Evolutionary conservation across 2,797 vertebrate genomes (phyloP).

Genomic region (Xiphorhynchus erythropygius): DNA sequence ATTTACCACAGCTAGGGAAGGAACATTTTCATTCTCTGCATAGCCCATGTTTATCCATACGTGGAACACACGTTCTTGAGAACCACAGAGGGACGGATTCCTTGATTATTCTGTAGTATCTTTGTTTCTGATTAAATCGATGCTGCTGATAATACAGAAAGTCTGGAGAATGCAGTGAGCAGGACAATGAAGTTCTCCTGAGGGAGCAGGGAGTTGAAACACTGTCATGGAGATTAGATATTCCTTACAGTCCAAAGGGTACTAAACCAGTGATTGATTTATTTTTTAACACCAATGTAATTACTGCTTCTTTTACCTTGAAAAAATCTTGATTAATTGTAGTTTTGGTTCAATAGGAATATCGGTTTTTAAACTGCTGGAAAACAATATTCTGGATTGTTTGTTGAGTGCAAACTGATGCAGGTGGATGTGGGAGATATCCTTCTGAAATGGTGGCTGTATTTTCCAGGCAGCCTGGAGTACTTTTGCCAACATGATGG

Average conservation of each 20-base stretch:
- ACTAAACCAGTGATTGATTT: not conserved
- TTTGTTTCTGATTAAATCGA: conserved; percentile 4
- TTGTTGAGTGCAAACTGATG: not conserved
- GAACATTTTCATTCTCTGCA: conserved; percentile 21
- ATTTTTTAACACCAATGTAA: not conserved
- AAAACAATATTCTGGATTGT: not conserved
- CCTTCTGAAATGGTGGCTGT: not conserved
- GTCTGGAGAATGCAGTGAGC: not conserved
- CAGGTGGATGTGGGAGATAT: not conserved
- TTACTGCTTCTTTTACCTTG: not conserved
- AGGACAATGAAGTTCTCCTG: not conserved
- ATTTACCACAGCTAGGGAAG: not conserved
- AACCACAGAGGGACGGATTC: conserved; percentile 2
- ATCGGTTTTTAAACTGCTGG: not conserved
- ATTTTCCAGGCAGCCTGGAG: not conserved
- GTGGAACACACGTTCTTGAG: not conserved
- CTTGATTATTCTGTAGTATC: not conserved
- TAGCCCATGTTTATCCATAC: conserved; percentile 35
- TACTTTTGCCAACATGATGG: not conserved
- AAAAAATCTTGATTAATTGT: not conserved
- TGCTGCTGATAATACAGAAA: not conserved
- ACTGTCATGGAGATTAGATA: not conserved
- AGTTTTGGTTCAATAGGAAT: not conserved
- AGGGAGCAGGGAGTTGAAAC: not conserved
- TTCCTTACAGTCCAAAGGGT: not conserved